Evolutionary conservation across 2,113 vertebrate genomes (phyloP).

Genomic region (Climacteris rufus): DNA sequence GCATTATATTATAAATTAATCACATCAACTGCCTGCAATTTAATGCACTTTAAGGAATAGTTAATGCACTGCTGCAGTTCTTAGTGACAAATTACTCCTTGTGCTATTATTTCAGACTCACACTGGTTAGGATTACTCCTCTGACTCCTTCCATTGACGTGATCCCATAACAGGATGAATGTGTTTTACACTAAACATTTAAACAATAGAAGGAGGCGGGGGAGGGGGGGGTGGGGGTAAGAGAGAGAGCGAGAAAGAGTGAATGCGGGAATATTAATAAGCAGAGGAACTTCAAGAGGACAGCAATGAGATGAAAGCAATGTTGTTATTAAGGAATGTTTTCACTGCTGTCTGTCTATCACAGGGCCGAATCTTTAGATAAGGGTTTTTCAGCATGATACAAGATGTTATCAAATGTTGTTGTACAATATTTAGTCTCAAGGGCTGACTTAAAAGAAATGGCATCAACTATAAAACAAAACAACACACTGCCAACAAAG

Average conservation of each 20-base stretch:
- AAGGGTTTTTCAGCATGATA: constrained; percentile 78
- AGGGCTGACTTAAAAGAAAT: constrained; percentile 82
- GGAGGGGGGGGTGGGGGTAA: too few relatives aligned
- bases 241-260: not conserved
- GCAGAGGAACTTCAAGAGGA: not conserved
- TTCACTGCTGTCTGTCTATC: constrained; percentile 71
- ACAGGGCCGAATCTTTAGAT: constrained; percentile 79
- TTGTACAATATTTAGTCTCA: constrained; percentile 80
- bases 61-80: constrained; percentile 1
- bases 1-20: constrained; percentile 53
- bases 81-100: constrained; percentile 1
- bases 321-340: constrained; percentile 43
- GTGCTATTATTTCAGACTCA: not conserved
- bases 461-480: constrained; percentile 69
- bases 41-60: not conserved
- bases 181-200: constrained; percentile 46
- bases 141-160: constrained; percentile 15
- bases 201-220: constrained; percentile 51
- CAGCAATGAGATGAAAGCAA: constrained; percentile 52
- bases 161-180: constrained; percentile 47
- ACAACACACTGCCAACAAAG: constrained; percentile 43
- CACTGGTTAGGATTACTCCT: not conserved
- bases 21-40: not conserved
- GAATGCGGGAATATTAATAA: constrained; percentile 52
- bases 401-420: constrained; percentile 81